These are phyloP conservation scores for Carettochelys insculpta DNA, from an alignment of 2,113 vertebrate genomes.

Conservation along the genomic window DNA sequence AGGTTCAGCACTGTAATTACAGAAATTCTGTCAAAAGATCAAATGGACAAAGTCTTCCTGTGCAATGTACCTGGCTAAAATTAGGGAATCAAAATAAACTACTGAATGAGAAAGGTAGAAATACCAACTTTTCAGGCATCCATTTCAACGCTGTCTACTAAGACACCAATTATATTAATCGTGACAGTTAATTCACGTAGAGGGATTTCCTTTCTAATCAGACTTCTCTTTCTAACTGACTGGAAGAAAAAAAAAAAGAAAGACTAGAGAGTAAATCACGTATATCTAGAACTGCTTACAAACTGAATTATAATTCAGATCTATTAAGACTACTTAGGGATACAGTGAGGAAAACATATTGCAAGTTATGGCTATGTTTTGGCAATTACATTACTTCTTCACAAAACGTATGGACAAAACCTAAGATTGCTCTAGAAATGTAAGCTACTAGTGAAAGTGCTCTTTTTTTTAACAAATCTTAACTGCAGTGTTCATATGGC, in stretches of 20 bases:
- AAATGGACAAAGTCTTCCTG: conserved; percentile 89
- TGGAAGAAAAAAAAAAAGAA: neutral
- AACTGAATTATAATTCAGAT: neutral
- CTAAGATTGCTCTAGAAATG: neutral
- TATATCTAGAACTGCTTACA: neutral
- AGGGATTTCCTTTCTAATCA: neutral
- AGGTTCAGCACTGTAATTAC: conserved; percentile 79
- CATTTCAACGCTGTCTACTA: conserved; percentile 79
- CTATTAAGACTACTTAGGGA: neutral
- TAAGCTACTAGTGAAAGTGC: neutral
- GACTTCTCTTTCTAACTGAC: neutral
- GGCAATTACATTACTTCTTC: neutral
- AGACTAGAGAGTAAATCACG: neutral
- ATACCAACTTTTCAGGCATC: conserved; percentile 98
- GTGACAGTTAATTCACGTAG: neutral
- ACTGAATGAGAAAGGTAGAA: conserved; percentile 94
- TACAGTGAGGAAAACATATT: neutral
- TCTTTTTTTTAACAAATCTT: neutral
- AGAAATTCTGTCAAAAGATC: conserved; percentile 79
- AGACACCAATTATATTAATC: neutral
- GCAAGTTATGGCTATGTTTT: conserved; percentile 1
- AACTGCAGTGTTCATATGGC: neutral
- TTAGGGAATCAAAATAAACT: conserved; percentile 84
- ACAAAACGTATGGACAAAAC: neutral
- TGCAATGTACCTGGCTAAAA: conserved; percentile 94